Percentiles rank a stretch among this genome's conserved stretches.
phyloP scores from a whole-genome alignment of 2,797 vertebrate species.

The Trachops cirrhosus region DNA sequence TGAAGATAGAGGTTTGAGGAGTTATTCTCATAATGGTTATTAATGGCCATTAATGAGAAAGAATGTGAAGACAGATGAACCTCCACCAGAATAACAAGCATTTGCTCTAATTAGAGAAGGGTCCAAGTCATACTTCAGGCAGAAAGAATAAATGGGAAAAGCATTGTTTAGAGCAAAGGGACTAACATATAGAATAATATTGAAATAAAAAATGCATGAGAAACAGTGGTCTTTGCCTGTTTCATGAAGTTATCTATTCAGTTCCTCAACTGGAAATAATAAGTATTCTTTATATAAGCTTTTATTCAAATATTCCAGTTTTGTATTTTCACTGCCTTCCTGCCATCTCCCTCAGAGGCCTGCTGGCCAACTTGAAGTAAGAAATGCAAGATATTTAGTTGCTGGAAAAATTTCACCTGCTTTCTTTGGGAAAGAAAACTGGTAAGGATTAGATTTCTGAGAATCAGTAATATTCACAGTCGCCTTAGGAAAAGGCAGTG shows the following conservation, averaged over 20 bases:
- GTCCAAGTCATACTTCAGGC: background rate
- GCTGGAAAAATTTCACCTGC: background rate
- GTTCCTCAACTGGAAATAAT: background rate
- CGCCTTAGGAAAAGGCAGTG: background rate
- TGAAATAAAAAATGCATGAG: background rate
- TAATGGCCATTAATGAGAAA: background rate
- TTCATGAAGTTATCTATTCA: background rate
- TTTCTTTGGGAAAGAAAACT: background rate
- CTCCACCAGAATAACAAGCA: background rate
- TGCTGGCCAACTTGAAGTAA: background rate
- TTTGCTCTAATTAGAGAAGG: background rate
- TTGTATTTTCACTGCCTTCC: background rate
- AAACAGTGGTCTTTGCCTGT: background rate
- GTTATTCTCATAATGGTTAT: background rate
- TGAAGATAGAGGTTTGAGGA: background rate
- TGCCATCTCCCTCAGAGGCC: background rate
- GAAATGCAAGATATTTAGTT: background rate
- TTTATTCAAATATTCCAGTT: background rate
- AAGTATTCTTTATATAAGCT: background rate
- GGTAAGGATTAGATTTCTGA: background rate
- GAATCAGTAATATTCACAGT: background rate
- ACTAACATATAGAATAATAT: background rate
- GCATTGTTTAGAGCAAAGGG: background rate
- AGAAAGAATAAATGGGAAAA: background rate
- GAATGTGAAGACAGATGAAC: background rate